Evolutionary conservation across 2,888 invertebrate species (phyloP).

Genomic region (Gastrophysa polygoni): DNA sequence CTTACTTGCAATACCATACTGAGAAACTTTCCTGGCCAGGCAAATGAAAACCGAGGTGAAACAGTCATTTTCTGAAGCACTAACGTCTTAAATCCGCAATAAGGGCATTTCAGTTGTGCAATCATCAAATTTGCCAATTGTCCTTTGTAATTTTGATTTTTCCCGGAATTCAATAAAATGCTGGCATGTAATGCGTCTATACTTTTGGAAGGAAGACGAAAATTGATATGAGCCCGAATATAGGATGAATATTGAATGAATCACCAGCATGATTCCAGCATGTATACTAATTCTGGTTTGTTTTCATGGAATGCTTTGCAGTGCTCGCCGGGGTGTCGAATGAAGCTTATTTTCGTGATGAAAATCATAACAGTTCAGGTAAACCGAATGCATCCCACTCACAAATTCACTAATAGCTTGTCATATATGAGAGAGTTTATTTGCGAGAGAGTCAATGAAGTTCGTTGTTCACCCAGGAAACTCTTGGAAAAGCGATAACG

Average conservation of each 20-base stretch:
- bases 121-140: no score
- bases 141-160: no score
- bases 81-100: no score
- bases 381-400: slow-evolving; percentile 37
- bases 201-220: no score
- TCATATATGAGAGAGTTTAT: slow-evolving; percentile 9
- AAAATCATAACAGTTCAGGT: slow-evolving; percentile 70
- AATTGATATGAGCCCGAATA: no score
- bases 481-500: slow-evolving; percentile 59
- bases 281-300: slow-evolving; percentile 34
- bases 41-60: no score
- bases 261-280: slow-evolving; percentile 27
- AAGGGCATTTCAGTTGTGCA: no score
- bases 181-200: no score
- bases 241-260: slow-evolving; percentile 6
- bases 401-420: slow-evolving; percentile 15
- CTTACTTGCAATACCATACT: no score
- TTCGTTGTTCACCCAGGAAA: slow-evolving; percentile 52
- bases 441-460: slow-evolving; percentile 26
- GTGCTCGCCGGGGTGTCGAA: slow-evolving; percentile 74
- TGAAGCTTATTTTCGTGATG: slow-evolving; percentile 78
- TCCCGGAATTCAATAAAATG: no score
- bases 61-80: no score
- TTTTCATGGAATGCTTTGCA: slow-evolving; percentile 52
- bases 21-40: no score